These are phyloP conservation scores for Myzus persicae DNA, from an alignment of 1,140 invertebrate species.

Conservation along the genomic window DNA sequence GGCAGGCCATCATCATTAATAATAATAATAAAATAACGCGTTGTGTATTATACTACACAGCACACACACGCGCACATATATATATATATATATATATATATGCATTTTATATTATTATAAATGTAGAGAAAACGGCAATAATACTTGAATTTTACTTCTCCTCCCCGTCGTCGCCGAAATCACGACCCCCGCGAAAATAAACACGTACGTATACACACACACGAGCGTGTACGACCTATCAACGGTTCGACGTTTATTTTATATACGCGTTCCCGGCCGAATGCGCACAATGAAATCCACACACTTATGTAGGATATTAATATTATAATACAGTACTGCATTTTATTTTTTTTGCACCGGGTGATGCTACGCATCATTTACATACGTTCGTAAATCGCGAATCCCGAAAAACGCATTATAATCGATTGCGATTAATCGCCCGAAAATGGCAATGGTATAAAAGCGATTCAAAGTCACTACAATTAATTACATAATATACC, in stretches of 20 bases:
- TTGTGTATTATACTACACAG: slow-evolving; percentile 1
- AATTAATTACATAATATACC: background rate
- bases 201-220: background rate
- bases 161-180: background rate
- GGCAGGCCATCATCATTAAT: slow-evolving; percentile 46
- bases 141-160: background rate
- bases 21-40: slow-evolving; percentile 50
- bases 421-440: slow-evolving; percentile 12
- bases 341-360: background rate
- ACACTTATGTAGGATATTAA: background rate
- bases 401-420: background rate
- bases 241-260: background rate
- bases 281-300: background rate
- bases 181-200: background rate
- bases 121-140: slow-evolving; percentile 8
- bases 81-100: background rate
- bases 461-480: background rate
- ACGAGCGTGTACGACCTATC: background rate
- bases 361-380: background rate
- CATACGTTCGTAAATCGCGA: background rate
- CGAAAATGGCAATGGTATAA: background rate
- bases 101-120: background rate
- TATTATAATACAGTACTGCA: background rate
- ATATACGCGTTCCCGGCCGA: background rate
- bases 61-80: background rate